These are phyloP conservation scores for Megathymus violae DNA, from an alignment of 1,140 invertebrate genomes.

Conservation along the genomic window DNA sequence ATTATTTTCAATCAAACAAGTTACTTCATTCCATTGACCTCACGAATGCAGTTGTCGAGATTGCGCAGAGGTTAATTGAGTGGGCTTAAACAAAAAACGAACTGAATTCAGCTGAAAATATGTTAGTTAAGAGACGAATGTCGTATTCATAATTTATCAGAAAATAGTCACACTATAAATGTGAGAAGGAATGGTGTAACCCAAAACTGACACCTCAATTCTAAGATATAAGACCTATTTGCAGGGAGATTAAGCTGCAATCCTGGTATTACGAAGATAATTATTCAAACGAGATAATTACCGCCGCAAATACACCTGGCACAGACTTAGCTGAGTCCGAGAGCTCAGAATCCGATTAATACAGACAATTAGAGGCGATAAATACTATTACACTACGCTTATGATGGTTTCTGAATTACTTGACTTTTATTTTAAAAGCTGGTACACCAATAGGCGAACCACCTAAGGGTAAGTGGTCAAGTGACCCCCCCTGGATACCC, in stretches of 20 bases:
- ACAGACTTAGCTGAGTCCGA: conserved; percentile 44
- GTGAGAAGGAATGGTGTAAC: conserved; percentile 5
- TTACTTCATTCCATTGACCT: conserved; percentile 21
- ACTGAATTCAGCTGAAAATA: background rate
- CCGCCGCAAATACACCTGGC: conserved; percentile 44
- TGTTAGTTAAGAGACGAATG: background rate
- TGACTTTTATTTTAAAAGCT: too few species aligned
- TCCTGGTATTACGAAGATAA: conserved; percentile 41
- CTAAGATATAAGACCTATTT: conserved; percentile 21
- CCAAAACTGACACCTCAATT: conserved; percentile 8
- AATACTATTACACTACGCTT: too few species aligned
- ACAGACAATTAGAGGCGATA: conserved; percentile 7
- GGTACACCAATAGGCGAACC: too few species aligned
- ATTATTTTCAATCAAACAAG: conserved; percentile 49
- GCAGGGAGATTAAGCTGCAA: conserved; percentile 13
- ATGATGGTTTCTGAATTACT: too few species aligned
- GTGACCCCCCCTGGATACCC: too few species aligned
- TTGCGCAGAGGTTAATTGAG: conserved; percentile 27
- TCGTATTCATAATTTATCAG: background rate
- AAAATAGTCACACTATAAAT: too few species aligned
- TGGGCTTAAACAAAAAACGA: conserved; percentile 1
- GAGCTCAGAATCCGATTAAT: conserved; percentile 29
- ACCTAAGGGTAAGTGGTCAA: too few species aligned
- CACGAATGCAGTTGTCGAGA: conserved; percentile 16
- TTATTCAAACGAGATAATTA: conserved; percentile 55